Evolutionary conservation across 1,140 invertebrate species (phyloP).

Genomic region (Leptinotarsa texana): DNA sequence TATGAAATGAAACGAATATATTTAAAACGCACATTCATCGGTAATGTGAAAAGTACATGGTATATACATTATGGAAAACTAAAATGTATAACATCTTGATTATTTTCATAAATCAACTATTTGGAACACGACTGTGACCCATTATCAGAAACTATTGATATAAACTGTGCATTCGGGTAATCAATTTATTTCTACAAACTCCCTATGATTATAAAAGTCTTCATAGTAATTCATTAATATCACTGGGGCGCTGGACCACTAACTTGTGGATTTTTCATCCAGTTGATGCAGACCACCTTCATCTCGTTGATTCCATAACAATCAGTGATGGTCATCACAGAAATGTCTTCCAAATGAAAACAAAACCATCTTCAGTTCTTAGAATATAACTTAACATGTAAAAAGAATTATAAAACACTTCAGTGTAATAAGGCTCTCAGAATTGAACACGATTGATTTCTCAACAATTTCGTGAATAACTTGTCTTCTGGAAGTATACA

Average conservation of each 20-base stretch:
- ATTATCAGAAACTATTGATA: conserved; percentile 20
- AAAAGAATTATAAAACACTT: conserved; percentile 24
- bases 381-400: not conserved
- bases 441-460: conserved; percentile 36
- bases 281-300: no score
- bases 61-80: conserved; percentile 31
- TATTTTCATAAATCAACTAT: conserved; percentile 38
- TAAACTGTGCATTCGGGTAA: conserved; percentile 34
- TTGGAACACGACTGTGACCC: conserved; percentile 38
- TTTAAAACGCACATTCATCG: not conserved
- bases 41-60: not conserved
- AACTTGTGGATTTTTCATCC: no score
- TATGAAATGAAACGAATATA: no score
- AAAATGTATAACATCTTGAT: conserved; percentile 36
- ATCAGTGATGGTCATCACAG: no score
- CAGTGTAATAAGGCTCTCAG: conserved; percentile 39
- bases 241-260: no score
- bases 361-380: no score
- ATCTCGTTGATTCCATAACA: no score
- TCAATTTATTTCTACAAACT: not conserved
- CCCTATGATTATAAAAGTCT: no score
- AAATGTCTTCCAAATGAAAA: no score
- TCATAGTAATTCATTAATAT: no score
- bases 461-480: not conserved
- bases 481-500: no score